Evolutionary conservation across 1,140 invertebrate genomes (phyloP).

Genomic region (Dendroctonus valens): DNA sequence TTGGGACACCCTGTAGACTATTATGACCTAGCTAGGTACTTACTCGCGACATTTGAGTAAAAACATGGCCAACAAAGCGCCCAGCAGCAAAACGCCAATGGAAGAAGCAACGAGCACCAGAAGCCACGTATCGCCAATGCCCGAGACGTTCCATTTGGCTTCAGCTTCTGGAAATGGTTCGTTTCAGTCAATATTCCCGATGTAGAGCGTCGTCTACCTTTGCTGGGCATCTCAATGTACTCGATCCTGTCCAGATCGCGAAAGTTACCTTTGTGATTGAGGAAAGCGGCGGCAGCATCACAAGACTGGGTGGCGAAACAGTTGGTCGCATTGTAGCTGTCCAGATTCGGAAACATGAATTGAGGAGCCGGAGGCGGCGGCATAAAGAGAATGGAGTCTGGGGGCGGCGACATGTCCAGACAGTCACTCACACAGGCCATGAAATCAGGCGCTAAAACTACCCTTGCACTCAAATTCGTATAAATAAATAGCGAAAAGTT

Average conservation of each 20-base stretch:
- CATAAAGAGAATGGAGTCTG: conserved; percentile 73
- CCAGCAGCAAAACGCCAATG: conserved; percentile 73
- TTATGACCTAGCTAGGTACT: conserved; percentile 50
- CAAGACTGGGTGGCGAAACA: conserved; percentile 50
- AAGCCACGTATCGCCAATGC: conserved; percentile 77
- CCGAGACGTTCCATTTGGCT: conserved; percentile 44
- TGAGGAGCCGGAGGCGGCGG: conserved; percentile 77
- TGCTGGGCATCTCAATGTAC: conserved; percentile 70
- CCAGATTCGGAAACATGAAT: conserved; percentile 56
- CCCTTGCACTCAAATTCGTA: no score
- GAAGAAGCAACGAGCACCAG: conserved; percentile 75
- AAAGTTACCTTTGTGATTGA: conserved; percentile 13
- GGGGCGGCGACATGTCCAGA: conserved; percentile 74
- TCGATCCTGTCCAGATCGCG: conserved; percentile 57
- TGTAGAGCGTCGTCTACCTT: conserved; percentile 53
- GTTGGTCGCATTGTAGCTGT: conserved; percentile 55
- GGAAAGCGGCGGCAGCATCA: conserved; percentile 35
- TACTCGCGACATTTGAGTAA: conserved; percentile 79
- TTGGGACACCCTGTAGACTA: no score
- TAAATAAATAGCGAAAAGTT: no score
- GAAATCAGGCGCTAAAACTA: no score
- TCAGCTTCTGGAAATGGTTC: conserved; percentile 41
- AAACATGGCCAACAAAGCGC: conserved; percentile 72
- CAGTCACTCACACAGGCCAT: conserved; percentile 57
- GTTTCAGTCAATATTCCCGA: background rate